Evolutionary conservation across 2,113 vertebrate species (phyloP).

Genomic region (Alouatta palliata): DNA sequence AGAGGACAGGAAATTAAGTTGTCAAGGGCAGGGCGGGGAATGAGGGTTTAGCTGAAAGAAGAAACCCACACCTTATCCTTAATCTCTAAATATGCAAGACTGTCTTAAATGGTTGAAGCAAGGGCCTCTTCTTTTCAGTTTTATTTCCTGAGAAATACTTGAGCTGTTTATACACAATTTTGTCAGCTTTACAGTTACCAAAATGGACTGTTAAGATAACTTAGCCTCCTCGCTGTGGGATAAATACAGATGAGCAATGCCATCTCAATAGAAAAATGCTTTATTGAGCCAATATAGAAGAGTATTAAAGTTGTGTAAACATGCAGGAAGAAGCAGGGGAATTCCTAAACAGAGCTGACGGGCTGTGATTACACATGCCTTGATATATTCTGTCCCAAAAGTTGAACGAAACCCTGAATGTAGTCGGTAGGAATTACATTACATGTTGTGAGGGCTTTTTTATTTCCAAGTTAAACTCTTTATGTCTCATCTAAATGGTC

Average conservation of each 20-base stretch:
- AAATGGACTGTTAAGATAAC: conserved; percentile 64
- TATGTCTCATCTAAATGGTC: neutral
- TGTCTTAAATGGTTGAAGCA: conserved; percentile 8
- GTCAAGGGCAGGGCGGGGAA: conserved; percentile 66
- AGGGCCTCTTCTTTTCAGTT: conserved; percentile 46
- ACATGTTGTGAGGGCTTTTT: neutral
- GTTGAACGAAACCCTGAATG: conserved; percentile 62
- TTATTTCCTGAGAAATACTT: conserved; percentile 70
- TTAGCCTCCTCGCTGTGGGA: conserved; percentile 62
- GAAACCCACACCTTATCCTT: conserved; percentile 64
- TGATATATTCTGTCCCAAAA: conserved; percentile 61
- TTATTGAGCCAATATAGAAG: conserved; percentile 72
- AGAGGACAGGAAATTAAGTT: conserved; percentile 81
- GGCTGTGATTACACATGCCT: conserved; percentile 62
- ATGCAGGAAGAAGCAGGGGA: conserved; percentile 63
- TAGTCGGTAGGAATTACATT: conserved; percentile 19
- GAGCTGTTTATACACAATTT: conserved; percentile 75
- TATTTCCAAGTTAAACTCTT: conserved; percentile 2
- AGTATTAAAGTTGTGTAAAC: conserved; percentile 67
- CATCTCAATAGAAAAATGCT: conserved; percentile 77
- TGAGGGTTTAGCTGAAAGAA: conserved; percentile 46
- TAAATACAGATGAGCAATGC: conserved; percentile 70
- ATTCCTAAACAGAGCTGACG: conserved; percentile 72
- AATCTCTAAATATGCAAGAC: conserved; percentile 34
- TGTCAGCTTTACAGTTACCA: conserved; percentile 69